Base-by-base conservation (phyloP, 2,797 vertebrate genomes). In the Melanotaenia trifasciata region DNA sequence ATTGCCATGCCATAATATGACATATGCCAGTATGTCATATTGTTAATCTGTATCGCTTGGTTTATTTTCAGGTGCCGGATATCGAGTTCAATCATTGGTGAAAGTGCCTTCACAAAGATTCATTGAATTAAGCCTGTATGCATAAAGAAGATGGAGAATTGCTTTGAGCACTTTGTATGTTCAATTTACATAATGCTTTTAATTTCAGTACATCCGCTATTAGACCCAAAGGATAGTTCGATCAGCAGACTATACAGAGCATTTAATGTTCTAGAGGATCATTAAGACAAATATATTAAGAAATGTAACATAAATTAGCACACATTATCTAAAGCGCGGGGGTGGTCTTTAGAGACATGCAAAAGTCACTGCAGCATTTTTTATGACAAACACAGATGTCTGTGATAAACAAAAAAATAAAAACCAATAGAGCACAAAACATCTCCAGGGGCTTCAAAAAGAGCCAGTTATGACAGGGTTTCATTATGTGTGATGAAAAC, bases 121-220 rank as follows among this genome's bases (percentile, higher is more conserved):
- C 84, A 88, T 76, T 84, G 83, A 87, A 87, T 90, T 84, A 90
- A 85, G 71, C 36, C 63, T 20, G 72, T 72, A 70, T 86, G 74
- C 89, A 88, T 85, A 92, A 90, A 90, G 79, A 91, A 92, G 87
- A 92, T 87, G 89, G 87, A 91, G 86, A 90, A 83, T 85, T 73
- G 80, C 91, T 91, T 43, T 58, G 66, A 87, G 91, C 86, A 78
- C 83, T 87, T 70, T 82, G 74, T 81, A 75, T 88, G 83, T 87
- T 77, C 72, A 68, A 90, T 93, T 89, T 88, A 72, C 90, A 93
- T 94, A 92, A 92, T 86, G 85, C 65, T 79, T 88, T 92, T 91
- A 88, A 93, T 90, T 87, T 81, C 62, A 85, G 74, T 70, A 80
- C 72, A 84, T 88, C 82, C 58, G 51, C 85, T 86, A 90, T 77